Evolutionary conservation across 1,140 invertebrate species (phyloP).

Genomic region (Drosophila bocqueti): DNA sequence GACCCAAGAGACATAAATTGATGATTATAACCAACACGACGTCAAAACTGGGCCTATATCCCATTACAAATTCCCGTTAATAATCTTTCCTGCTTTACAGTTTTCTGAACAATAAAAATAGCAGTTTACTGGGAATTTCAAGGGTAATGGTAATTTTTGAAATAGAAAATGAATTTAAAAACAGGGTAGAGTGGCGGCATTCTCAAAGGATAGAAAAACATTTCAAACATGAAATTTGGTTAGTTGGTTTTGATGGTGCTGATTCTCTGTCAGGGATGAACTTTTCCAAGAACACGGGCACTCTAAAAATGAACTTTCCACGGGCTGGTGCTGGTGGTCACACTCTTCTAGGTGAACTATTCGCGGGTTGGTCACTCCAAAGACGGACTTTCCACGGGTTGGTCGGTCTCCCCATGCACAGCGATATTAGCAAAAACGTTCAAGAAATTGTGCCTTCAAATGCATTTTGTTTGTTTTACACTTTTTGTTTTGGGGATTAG

Average conservation of each 20-base stretch:
- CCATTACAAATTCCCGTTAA: neutral
- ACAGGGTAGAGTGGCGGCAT: neutral
- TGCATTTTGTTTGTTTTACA: neutral
- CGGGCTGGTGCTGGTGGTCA: neutral
- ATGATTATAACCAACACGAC: neutral
- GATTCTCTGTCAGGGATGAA: neutral
- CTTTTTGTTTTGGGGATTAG: neutral
- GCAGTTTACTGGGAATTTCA: neutral
- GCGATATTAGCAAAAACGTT: neutral
- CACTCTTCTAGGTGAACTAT: neutral
- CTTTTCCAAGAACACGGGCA: neutral
- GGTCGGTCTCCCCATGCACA: neutral
- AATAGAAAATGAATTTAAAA: too few relatives aligned
- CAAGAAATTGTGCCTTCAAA: conserved; percentile 2
- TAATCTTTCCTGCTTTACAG: neutral
- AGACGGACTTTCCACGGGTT: neutral
- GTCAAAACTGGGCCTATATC: neutral
- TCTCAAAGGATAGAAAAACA: neutral
- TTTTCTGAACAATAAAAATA: conserved; percentile 1
- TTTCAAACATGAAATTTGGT: neutral
- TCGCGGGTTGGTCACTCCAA: neutral
- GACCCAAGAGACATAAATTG: neutral
- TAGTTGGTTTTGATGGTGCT: neutral
- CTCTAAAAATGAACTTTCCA: neutral
- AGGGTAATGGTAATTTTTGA: too few relatives aligned